Conservation (phyloP, 2,113 vertebrate species). For the Ploceus nigricollis region DNA sequence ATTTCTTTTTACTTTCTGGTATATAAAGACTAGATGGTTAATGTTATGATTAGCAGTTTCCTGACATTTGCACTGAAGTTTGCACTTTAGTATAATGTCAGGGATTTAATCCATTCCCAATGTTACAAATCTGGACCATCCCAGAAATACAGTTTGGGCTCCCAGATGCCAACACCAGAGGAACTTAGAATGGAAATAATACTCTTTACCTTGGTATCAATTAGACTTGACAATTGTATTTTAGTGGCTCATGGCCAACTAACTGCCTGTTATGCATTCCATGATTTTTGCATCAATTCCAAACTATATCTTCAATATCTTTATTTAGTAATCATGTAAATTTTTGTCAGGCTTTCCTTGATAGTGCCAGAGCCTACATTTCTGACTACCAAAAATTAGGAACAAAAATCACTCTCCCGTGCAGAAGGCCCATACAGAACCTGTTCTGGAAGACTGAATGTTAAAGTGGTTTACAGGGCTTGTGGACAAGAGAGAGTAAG, state of each 20-base stretch:
- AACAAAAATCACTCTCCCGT: background rate
- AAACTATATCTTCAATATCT: background rate
- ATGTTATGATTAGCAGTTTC: background rate
- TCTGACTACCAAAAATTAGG: background rate
- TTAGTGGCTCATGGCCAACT: background rate
- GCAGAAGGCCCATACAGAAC: background rate
- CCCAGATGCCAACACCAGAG: background rate
- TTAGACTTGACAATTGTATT: background rate
- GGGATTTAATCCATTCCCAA: background rate
- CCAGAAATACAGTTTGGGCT: background rate
- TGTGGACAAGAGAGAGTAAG: background rate
- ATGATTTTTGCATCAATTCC: background rate
- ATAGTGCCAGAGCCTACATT: background rate
- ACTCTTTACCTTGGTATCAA: background rate
- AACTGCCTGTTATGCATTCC: background rate
- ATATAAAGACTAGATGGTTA: background rate
- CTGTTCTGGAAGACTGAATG: background rate
- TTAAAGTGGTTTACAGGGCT: background rate
- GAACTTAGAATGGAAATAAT: background rate
- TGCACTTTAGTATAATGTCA: background rate
- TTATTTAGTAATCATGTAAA: background rate
- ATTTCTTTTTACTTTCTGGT: background rate
- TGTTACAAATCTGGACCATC: background rate
- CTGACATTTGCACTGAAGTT: background rate
- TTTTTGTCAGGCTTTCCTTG: background rate